Conservation (phyloP, 2,113 vertebrate genomes). For the Pelecanoides urinatrix region DNA sequence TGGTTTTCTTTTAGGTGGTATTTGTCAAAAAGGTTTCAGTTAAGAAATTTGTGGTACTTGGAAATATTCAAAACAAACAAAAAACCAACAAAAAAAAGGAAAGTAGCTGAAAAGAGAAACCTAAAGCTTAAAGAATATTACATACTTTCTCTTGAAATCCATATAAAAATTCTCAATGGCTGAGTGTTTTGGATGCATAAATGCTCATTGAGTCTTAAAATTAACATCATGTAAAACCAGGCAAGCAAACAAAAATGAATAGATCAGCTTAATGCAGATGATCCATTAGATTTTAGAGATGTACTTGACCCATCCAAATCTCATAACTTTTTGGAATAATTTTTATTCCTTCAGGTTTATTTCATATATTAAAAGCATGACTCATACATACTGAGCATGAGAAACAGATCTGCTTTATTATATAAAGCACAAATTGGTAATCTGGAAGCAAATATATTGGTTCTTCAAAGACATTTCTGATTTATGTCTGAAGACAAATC, state of each 20-base stretch:
- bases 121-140: neutral
- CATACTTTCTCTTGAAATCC: neutral
- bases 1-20: neutral
- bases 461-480: neutral
- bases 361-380: neutral
- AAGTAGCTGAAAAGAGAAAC: neutral
- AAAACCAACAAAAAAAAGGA: neutral
- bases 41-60: neutral
- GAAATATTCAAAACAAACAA: neutral
- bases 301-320: neutral
- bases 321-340: neutral
- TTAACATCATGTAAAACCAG: neutral
- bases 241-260: neutral
- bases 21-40: neutral
- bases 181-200: neutral
- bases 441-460: neutral
- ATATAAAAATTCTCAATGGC: neutral
- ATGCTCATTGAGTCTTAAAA: neutral
- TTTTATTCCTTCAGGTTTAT: neutral
- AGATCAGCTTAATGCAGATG: neutral
- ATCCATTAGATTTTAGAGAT: neutral
- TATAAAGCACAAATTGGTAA: neutral
- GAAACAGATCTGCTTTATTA: neutral
- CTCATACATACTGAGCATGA: neutral
- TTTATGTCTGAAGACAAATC: neutral